Evolutionary conservation across 2,888 invertebrate genomes (phyloP), one percentile per base, ranked within the genome.

Genomic region (Nymphalis polychloros): DNA sequence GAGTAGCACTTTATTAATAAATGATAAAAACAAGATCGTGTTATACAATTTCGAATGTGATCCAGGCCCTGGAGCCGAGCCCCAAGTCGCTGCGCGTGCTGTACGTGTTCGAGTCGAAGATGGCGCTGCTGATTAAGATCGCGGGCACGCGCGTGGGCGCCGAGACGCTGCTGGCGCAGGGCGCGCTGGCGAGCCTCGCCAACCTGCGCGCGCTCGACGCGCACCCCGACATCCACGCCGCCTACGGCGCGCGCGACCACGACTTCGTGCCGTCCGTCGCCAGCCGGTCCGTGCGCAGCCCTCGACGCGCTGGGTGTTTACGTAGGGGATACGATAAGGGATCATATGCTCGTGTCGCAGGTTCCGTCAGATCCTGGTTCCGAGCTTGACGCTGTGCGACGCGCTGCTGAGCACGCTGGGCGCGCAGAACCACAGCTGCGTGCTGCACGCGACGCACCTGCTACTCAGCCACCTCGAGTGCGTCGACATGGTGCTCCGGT

Each of bases 81-180:
- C 95, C 95, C 0, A 94, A 94, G 61, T 95, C 95, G 2, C 92
- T 98, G 55, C 94, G 96, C 67, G 95, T 96, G 0, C 87, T 98
- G 0, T 98, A 97, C 89, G 94, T 97, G 19, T 98, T 97, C 87
- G 97, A 97, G 84, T 96, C 97, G 0, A 97, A 97, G 90, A 95
- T 98, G 95, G 94, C 96, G 49, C 93, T 97, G 74, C 92, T 97
- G 20, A 93, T 95, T 63, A 94, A 96, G 79, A 92, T 97, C 77
- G 95, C 96, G 0, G 93, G 94, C 8, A 94, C 94, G 0, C 93
- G 94, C 72, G 79, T 93, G 16, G 97, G 97, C 78, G 95, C 94
- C 0, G 95, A 96, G 82, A 94, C 96, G 0, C 86, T 96, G 53
- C 93, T 96, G 64, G 95, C 97, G 78, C 94, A 97, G 71, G 96